phyloP scores from a whole-genome alignment of 2,888 invertebrate genomes.

The Acheta domesticus region DNA sequence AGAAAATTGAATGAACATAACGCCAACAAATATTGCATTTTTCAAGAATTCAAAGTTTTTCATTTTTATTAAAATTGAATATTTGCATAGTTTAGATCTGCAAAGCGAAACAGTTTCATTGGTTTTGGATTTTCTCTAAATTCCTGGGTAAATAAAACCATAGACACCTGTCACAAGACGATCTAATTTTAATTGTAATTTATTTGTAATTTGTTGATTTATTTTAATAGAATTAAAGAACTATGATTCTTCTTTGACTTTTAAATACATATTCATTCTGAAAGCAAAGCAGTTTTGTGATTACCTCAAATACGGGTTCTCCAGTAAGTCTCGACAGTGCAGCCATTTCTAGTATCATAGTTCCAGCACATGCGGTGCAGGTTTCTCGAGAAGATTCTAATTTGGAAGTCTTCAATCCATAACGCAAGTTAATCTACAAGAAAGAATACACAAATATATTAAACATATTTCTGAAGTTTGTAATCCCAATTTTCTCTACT shows the following conservation, averaged over 20 bases:
- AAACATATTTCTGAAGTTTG: background rate
- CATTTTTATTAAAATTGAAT: no score
- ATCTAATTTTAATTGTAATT: no score
- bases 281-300: background rate
- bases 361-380: constrained; percentile 97
- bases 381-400: constrained; percentile 79
- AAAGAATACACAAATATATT: constrained; percentile 12
- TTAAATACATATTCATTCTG: background rate
- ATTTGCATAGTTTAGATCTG: no score
- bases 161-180: no score
- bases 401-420: constrained; percentile 75
- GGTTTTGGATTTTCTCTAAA: no score
- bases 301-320: constrained; percentile 80
- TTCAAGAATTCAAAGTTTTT: no score
- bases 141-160: no score
- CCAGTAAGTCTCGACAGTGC: constrained; percentile 90
- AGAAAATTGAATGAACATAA: no score
- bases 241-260: background rate
- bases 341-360: constrained; percentile 96
- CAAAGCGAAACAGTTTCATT: no score
- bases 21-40: no score
- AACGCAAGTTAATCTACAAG: constrained; percentile 69
- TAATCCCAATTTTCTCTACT: no score
- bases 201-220: background rate
- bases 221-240: background rate